phyloP scores from a whole-genome alignment of 2,113 vertebrate species.

The Bos indicus region DNA sequence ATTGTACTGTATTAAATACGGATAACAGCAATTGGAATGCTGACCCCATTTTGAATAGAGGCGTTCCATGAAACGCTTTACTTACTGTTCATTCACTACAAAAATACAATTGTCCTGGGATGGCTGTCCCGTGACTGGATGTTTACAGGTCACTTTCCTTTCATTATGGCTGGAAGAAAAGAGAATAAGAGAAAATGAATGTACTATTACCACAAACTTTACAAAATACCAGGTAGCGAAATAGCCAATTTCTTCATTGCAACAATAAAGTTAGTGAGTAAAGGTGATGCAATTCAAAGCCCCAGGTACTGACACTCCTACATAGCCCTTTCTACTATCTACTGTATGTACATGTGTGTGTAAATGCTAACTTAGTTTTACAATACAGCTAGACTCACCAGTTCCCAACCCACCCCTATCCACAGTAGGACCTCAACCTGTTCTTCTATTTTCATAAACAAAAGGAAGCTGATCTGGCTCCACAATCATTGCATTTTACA shows the following conservation, averaged over 20 bases:
- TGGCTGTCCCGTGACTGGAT: constrained; percentile 92
- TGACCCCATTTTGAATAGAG: background rate
- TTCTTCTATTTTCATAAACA: constrained; percentile 19
- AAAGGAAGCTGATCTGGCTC: background rate
- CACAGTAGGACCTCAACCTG: background rate
- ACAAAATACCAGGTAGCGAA: background rate
- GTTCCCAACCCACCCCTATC: background rate
- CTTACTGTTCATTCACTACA: constrained; percentile 99
- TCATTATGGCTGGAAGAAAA: constrained; percentile 92
- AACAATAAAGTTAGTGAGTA: background rate
- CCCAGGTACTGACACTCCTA: background rate
- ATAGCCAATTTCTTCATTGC: background rate
- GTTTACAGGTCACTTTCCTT: constrained; percentile 98
- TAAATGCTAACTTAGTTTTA: background rate
- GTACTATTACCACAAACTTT: background rate
- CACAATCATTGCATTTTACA: background rate
- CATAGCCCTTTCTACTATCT: background rate
- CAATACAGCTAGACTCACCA: background rate
- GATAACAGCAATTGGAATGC: background rate
- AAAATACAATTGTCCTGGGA: constrained; percentile 99
- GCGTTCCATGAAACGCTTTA: constrained; percentile 29
- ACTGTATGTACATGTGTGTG: rapidly evolving
- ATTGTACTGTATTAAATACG: background rate
- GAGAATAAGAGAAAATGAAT: constrained; percentile 17
- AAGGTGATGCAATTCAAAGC: background rate